Evolutionary conservation across 1,140 invertebrate genomes (phyloP), one percentile per base, ranked within the genome.

Genomic region (Pogonognathellus flavescens): DNA sequence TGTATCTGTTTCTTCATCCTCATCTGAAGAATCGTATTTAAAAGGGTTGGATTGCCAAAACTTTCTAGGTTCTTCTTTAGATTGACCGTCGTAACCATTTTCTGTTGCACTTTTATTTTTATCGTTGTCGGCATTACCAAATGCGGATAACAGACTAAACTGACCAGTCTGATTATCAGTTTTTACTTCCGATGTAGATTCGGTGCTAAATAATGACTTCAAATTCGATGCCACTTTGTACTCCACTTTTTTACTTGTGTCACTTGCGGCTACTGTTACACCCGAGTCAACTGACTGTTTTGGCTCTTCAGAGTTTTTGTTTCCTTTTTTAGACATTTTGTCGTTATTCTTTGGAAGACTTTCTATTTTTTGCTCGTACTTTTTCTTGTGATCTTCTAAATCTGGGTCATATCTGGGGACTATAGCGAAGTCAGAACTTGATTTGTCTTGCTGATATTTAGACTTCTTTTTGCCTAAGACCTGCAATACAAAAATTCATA

Each of bases 21-120:
- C 87, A 41, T 86, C 85, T 13, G 83, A 85, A 1, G 87, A 88
- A 41, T 88, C 87, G 52, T 88, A 88, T 55, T 86, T 86, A 62
- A 88, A 88, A 16, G 87, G 87, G 66, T 88, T 88, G 8, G 76
- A 81, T 31, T 88, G 57, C 87, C 87, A 87, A 59, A 83, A 83
- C 8, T 25, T 52, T 25, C 87, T 53, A 18, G 87, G 53, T 9
- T 84, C 50, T 11, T 60, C 60, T 57, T 82, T 57, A 41, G 31
- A 41, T 49, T 76, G 18, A 20, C 8, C 53, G 18, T n/a, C 22
- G 10, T 18, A 20, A 20, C 22, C n/a, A n/a, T n/a, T n/a, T 41
- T 41, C 31, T 1, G 31, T 41, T 41, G 6, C 31, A 41, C 31
- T 6, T 41, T 18, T 11, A 31, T 41, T 13, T 55, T 53, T 11